Conservation (phyloP, 1,140 invertebrate genomes). For the Grapholita molesta region DNA sequence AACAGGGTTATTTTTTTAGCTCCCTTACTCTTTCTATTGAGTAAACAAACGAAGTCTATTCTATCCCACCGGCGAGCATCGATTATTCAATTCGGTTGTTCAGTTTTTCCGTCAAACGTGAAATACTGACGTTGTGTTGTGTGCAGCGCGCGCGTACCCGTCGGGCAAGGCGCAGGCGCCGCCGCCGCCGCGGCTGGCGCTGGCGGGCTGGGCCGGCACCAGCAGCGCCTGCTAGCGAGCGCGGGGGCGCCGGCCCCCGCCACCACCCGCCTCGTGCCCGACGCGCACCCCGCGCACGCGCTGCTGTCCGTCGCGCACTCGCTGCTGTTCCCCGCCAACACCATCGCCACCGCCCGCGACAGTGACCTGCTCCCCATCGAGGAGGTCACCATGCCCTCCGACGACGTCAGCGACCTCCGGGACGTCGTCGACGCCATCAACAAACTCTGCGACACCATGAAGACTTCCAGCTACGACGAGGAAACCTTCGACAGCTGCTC, state of each 20-base stretch:
- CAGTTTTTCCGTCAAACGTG: background rate
- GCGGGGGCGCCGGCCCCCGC: conserved; percentile 47
- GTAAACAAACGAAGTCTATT: too few relatives aligned
- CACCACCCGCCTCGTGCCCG: conserved; percentile 41
- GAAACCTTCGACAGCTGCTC: conserved; percentile 15
- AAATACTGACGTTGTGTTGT: background rate
- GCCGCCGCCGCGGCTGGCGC: conserved; percentile 56
- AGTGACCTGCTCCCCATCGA: conserved; percentile 51
- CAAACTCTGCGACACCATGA: conserved; percentile 73
- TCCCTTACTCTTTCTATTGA: too few relatives aligned
- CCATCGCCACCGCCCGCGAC: conserved; percentile 30
- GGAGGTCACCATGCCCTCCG: conserved; percentile 43
- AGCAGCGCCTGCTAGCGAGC: conserved; percentile 67
- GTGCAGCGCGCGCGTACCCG: conserved; percentile 19
- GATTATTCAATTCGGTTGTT: background rate
- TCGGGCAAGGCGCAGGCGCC: conserved; percentile 63
- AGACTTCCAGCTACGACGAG: conserved; percentile 52
- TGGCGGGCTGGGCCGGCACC: conserved; percentile 59
- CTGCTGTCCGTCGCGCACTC: conserved; percentile 58
- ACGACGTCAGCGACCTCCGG: conserved; percentile 66
- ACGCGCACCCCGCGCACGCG: conserved; percentile 58
- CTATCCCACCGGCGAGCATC: background rate
- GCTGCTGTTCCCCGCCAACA: conserved; percentile 48
- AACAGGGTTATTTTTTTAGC: background rate
- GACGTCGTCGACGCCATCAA: conserved; percentile 77